Base-by-base conservation (phyloP, 2,797 vertebrate species). In the Perodicticus potto region DNA sequence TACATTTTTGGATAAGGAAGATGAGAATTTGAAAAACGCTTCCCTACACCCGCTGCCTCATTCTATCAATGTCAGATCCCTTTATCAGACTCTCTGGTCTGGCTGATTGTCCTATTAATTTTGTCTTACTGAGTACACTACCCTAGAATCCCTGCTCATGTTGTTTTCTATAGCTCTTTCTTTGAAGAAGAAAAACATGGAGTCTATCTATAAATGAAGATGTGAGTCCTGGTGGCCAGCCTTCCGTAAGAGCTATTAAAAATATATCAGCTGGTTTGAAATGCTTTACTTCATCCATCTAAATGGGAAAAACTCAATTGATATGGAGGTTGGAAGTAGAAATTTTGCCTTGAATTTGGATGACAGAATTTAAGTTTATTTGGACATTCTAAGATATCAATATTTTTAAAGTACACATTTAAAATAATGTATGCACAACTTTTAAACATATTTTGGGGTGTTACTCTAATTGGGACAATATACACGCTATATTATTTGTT, bases 401-500 rank as follows among this genome's bases (percentile, higher is more conserved):
- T 53, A 73, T 73, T 84, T 84, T 86, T 78, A 37, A 27, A 63
- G 12, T 45, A 1, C 2, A 19, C 13, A 20, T 53, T 89, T 85
- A 72, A 25, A 77, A 78, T n/a, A 88, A 32, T 16, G 59, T 32
- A 73, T 27, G 61, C 8, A 67, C 27, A 96, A 57, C 53, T 88
- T 84, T 92, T 32, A 34, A 89, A 49, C 14, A 53, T 61, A 0
- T 72, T 97, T 95, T 95, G 90, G 80, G 16, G 74, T 86, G 77
- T 53, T 70, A 2, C 65, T 88, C 73, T 91, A 94, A 76, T 72
- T 78, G 70, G 88, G 23, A 65, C 32, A 86, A 49, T 27, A 74
- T n/a, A 3, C 32, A 86, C 27, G 84, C 96, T 97, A 37, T 81
- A 59, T 96, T 96, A 95, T 96, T 97, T 94, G 70, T 40, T 86